phyloP scores from a whole-genome alignment of 2,888 invertebrate species.

The Cheilosia scutellata region DNA sequence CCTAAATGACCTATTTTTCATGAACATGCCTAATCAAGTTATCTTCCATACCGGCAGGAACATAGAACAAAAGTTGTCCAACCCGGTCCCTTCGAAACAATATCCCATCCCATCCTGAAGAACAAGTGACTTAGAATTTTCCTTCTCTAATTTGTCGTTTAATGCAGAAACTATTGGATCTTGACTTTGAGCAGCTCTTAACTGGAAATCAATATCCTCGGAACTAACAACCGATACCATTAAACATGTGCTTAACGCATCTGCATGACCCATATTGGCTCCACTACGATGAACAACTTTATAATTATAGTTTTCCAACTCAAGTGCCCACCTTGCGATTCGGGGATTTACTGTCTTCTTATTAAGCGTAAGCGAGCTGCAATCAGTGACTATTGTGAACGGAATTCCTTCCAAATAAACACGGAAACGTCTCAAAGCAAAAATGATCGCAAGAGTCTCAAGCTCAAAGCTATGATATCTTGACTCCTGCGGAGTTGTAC shows the following conservation, averaged over 20 bases:
- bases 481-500: constrained; percentile 77
- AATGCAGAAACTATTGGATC: background rate
- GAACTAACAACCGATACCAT: constrained; percentile 2
- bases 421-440: constrained; percentile 78
- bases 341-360: constrained; percentile 78
- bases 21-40: constrained; percentile 16
- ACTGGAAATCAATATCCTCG: constrained; percentile 24
- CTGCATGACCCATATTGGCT: constrained; percentile 77
- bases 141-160: constrained; percentile 2
- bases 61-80: too few relatives aligned
- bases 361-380: constrained; percentile 77
- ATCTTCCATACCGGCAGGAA: too few relatives aligned
- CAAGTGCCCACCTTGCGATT: constrained; percentile 79
- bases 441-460: constrained; percentile 77
- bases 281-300: constrained; percentile 80
- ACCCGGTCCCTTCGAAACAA: background rate
- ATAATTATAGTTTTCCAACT: constrained; percentile 79
- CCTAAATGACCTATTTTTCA: constrained; percentile 29
- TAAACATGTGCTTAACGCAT: constrained; percentile 14
- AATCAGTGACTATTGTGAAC: constrained; percentile 76
- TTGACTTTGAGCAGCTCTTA: constrained; percentile 8
- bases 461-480: constrained; percentile 79
- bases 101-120: constrained; percentile 29
- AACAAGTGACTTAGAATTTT: background rate
- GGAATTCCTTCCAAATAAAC: constrained; percentile 37